These are phyloP conservation scores for Eristalis tenax DNA, from an alignment of 2,888 invertebrate genomes.

Conservation along the genomic window DNA sequence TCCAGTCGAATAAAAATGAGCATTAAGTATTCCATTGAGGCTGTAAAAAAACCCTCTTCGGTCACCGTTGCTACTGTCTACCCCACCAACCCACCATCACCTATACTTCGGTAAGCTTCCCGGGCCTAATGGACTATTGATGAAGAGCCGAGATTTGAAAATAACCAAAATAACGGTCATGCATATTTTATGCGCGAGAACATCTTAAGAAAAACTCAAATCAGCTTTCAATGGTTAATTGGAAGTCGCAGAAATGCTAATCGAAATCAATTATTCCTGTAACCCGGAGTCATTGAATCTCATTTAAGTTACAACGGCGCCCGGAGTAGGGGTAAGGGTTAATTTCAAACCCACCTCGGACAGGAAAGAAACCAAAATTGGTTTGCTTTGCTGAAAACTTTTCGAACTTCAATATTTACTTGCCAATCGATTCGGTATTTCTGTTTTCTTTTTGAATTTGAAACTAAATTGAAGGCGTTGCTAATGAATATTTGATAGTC, in stretches of 20 bases:
- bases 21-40: slow-evolving; percentile 34
- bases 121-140: slow-evolving; percentile 65
- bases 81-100: background rate
- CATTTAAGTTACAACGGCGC: background rate
- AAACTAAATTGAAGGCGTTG: background rate
- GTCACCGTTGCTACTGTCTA: slow-evolving; percentile 1
- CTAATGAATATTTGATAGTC: background rate
- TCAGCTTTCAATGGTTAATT: slow-evolving; percentile 54
- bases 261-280: slow-evolving; percentile 70
- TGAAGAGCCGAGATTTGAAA: slow-evolving; percentile 47
- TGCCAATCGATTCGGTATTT: slow-evolving; percentile 32
- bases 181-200: slow-evolving; percentile 44
- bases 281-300: slow-evolving; percentile 45
- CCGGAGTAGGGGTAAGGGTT: background rate
- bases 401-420: slow-evolving; percentile 48
- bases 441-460: background rate
- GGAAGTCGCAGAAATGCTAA: slow-evolving; percentile 63
- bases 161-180: slow-evolving; percentile 27
- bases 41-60: slow-evolving; percentile 18
- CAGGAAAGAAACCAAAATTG: background rate
- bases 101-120: slow-evolving; percentile 1
- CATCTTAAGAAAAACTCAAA: slow-evolving; percentile 36
- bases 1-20: background rate
- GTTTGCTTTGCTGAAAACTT: slow-evolving; percentile 17
- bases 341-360: background rate